phyloP scores from a whole-genome alignment of 2,113 vertebrate species.

The Sinocyclocheilus rhinocerous region DNA sequence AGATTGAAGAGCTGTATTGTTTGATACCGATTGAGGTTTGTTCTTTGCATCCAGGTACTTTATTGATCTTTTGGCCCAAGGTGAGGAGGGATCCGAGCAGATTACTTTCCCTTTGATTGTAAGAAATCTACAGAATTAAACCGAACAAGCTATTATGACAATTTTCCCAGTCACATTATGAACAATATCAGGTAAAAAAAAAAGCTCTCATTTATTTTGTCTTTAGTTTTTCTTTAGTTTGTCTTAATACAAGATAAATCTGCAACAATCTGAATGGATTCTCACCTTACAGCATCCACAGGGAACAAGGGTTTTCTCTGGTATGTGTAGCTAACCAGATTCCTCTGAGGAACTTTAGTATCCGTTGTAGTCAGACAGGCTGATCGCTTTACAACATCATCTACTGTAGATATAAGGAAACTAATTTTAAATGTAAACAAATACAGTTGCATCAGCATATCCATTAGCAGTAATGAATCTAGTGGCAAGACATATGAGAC shows the following conservation, averaged over 20 bases:
- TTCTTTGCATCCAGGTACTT: constrained; percentile 60
- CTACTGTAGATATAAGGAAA: constrained; percentile 43
- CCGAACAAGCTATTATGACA: not conserved
- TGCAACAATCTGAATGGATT: not conserved
- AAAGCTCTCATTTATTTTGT: not conserved
- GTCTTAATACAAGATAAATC: not conserved
- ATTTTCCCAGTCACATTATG: not conserved
- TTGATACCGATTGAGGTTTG: fast-evolving
- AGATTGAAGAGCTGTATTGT: not conserved
- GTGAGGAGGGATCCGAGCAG: constrained; percentile 46
- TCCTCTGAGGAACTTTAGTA: not conserved
- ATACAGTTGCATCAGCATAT: too few relatives aligned
- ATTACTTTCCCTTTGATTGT: constrained; percentile 47
- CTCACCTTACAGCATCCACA: constrained; percentile 68
- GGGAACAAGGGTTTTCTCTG: constrained; percentile 55
- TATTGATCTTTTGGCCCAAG: constrained; percentile 63
- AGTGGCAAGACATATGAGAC: not conserved
- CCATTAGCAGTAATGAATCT: not conserved
- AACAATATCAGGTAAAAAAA: not conserved
- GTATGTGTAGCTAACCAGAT: constrained; percentile 48
- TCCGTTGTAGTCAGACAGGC: constrained; percentile 47
- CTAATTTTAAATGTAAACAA: not conserved
- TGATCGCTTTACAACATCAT: constrained; percentile 49
- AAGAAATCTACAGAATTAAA: constrained; percentile 64
- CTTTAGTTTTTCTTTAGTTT: not conserved